Evolutionary conservation across 2,888 invertebrate genomes (phyloP).

Genomic region (Drosophila anomalata): DNA sequence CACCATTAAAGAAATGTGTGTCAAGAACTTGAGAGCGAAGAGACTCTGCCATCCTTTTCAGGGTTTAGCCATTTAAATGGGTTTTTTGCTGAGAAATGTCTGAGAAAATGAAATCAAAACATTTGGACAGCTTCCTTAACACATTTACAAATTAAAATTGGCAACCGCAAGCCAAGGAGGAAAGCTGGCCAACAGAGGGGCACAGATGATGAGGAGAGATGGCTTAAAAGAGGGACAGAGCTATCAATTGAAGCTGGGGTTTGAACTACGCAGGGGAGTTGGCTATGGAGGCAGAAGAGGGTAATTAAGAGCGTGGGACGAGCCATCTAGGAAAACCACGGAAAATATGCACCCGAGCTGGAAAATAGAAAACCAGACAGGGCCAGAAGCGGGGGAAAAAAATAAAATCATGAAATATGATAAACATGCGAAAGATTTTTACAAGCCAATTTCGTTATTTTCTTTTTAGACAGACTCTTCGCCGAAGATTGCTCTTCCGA

Average conservation of each 20-base stretch:
- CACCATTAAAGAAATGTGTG: slow-evolving; percentile 20
- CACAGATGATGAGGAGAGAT: neutral
- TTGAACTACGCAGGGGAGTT: slow-evolving; percentile 39
- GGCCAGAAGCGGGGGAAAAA: slow-evolving; percentile 39
- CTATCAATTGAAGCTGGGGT: slow-evolving; percentile 33
- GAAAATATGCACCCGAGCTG: slow-evolving; percentile 63
- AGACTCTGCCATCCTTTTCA: slow-evolving; percentile 11
- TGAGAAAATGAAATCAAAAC: slow-evolving; percentile 40
- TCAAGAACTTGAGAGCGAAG: neutral
- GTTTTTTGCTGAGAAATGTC: slow-evolving; percentile 7
- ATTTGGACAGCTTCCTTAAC: slow-evolving; percentile 31
- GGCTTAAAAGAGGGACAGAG: slow-evolving; percentile 8
- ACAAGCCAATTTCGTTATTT: slow-evolving; percentile 35
- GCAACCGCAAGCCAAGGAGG: slow-evolving; percentile 20
- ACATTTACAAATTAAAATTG: slow-evolving; percentile 45
- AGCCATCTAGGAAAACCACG: slow-evolving; percentile 53
- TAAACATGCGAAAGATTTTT: slow-evolving; percentile 67
- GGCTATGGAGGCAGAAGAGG: slow-evolving; percentile 18
- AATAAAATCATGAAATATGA: slow-evolving; percentile 79
- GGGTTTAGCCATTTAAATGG: slow-evolving; percentile 5
- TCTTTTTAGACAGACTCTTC: slow-evolving; percentile 2
- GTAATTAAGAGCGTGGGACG: slow-evolving; percentile 80
- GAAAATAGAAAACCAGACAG: slow-evolving; percentile 48
- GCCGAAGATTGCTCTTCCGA: slow-evolving; percentile 23
- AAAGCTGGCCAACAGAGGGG: slow-evolving; percentile 14